Base-by-base conservation (phyloP, 2,888 invertebrate genomes). In the Teleogryllus oceanicus region DNA sequence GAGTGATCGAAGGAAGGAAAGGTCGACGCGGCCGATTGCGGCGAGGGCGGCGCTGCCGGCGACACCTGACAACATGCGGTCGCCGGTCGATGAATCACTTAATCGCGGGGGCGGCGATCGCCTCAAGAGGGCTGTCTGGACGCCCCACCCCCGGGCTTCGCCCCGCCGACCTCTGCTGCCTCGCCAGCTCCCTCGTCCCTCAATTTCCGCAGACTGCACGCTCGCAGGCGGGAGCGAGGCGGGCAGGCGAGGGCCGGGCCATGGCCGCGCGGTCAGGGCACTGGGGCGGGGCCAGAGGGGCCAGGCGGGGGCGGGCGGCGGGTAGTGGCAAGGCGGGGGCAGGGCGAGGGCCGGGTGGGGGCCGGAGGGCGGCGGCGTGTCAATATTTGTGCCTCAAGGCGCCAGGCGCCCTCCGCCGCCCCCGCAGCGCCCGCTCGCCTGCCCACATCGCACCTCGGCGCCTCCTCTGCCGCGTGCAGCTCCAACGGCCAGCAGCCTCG, bases 311-410 rank as follows among this genome's bases (percentile, higher is more conserved):
- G 37, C 37, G 8, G 37, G 37, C 37, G 37, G 37, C 37, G 37
- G 37, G 8, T 8, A 5, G 37, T 1, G 8, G 37, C 37, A 4
- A 5, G 37, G 37, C 37, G 37, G 8, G 37, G 8, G 37, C 8
- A 37, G 37, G 37, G 37, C 37, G 37, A 1, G 37, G 1, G 8
- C 37, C 37, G 37, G 37, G 78, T 51, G 37, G 74, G 62, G 37
- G 37, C 78, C 50, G 16, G 77, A 11, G 21, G 51, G 8, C 37
- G 37, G 49, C 2, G 18, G 21, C 8, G 74, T 78, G 78, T 78
- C 78, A 78, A 78, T 78, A 78, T 78, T 78, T 78, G 78, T 62
- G 10, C 51, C 74, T 74, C 74, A 18, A 37, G 24, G 62, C 62
- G 62, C 74, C 49, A 21, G 37, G 12, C 37, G n/a, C 74, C 50